Evolutionary conservation across 2,113 vertebrate species (phyloP), one percentile per base, ranked within the genome.

Genomic region (Gorsachius goisagi): DNA sequence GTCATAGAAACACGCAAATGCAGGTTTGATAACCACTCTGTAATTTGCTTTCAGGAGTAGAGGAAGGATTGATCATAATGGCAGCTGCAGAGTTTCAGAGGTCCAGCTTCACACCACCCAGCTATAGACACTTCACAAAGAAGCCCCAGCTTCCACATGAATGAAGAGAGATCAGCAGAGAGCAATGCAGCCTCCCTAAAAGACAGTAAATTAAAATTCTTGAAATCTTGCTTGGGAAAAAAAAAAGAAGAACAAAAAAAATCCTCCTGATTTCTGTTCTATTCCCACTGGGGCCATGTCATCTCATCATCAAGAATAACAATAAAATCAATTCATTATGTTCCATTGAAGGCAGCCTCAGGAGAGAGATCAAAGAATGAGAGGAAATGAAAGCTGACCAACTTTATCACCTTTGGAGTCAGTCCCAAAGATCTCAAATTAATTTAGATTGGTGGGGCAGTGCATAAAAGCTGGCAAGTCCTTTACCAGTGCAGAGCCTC

Each of bases 321-420:
- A 96, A 89, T 95, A 95, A 96, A 96, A 96, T 85, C 95, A 94
- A 96, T 95, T 96, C 67, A 95, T 96, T 95, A 80, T 4, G 0
- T 95, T 93, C 73, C 92, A 84, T 49, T 92, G 76, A 96, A 80
- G 33, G 76, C 47, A 96, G 90, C 53, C 95, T 95, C 95, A 72
- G 75, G 90, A 95, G 93, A 92, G 55, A 93, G 82, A 96, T 96
- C 91, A 96, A 96, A 93, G 95, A 94, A 91, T 85, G 63, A 88
- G 39, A 96, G 95, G 92, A 96, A 97, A 96, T 93, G 78, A 96
- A 96, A 96, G 85, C 82, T 95, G 95, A 96, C 85, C 20, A 4
- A 55, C 78, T 96, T 94, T 95, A 94, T 96, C 95, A 96, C 93
- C 95, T 96, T 86, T 96, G 95, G 95, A 96, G 78, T 63, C 75